These are phyloP conservation scores for Chymomyza fuscimana DNA, from an alignment of 2,888 invertebrate species.

Conservation along the genomic window DNA sequence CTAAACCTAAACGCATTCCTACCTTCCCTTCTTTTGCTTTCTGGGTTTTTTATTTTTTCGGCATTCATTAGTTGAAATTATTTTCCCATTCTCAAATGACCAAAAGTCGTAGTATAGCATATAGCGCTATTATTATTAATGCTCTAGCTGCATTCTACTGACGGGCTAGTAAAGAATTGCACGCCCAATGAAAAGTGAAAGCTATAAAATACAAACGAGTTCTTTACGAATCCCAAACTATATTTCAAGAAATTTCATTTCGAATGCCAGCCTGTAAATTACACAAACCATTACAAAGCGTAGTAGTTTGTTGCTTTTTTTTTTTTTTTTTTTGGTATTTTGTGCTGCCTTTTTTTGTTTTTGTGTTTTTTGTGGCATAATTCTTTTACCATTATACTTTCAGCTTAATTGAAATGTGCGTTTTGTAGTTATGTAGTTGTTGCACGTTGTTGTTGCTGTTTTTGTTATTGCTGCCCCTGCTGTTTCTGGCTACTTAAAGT, in stretches of 20 bases:
- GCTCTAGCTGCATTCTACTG: neutral
- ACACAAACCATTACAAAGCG: conserved; percentile 16
- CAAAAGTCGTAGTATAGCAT: neutral
- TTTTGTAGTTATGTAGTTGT: conserved; percentile 13
- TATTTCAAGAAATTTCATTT: conserved; percentile 17
- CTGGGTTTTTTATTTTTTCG: conserved; percentile 28
- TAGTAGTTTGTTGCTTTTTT: neutral
- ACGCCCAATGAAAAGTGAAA: conserved; percentile 54
- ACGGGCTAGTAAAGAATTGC: conserved; percentile 35
- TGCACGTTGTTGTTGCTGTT: neutral
- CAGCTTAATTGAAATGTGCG: conserved; percentile 62
- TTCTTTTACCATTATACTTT: conserved; percentile 36
- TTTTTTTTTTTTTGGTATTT: neutral
- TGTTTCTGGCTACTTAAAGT: neutral
- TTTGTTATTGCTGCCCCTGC: neutral
- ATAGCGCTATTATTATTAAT: neutral
- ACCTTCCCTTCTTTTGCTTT: neutral
- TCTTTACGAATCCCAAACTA: conserved; percentile 14
- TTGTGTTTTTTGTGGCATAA: conserved; percentile 12
- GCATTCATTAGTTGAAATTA: conserved; percentile 68
- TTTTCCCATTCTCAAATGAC: conserved; percentile 54
- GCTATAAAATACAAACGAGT: conserved; percentile 16
- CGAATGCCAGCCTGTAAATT: conserved; percentile 27
- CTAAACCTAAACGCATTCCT: too few species aligned
- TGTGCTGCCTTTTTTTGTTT: neutral